Evolutionary conservation across 2,888 invertebrate genomes (phyloP).

Genomic region (Allolobophora icterica): DNA sequence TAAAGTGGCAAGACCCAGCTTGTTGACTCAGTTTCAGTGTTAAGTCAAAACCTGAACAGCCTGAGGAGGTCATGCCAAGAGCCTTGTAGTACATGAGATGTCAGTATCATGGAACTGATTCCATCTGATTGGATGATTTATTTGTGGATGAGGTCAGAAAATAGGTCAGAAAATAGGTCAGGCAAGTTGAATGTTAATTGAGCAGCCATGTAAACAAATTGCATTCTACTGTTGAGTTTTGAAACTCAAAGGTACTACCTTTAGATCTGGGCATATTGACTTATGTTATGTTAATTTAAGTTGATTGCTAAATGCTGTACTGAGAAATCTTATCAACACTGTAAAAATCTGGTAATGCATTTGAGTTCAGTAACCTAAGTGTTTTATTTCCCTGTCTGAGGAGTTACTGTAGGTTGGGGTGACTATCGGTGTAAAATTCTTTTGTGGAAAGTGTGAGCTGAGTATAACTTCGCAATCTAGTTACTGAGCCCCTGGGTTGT

Average conservation of each 20-base stretch:
- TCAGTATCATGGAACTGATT: background rate
- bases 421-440: background rate
- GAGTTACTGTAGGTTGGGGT: background rate
- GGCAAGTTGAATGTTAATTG: background rate
- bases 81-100: background rate
- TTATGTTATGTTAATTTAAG: background rate
- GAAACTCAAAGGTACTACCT: no score
- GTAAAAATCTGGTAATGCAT: no score
- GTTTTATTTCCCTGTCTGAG: background rate
- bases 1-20: background rate
- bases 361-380: background rate
- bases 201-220: background rate
- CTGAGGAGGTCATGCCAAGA: background rate
- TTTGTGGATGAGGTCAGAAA: background rate
- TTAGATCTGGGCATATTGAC: background rate
- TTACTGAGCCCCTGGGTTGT: background rate
- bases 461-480: slow-evolving; percentile 8
- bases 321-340: background rate
- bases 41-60: background rate
- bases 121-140: background rate
- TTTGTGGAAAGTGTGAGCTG: background rate
- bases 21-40: background rate
- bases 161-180: background rate
- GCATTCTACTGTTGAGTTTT: background rate
- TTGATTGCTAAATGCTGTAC: background rate